Evolutionary conservation across 92 coral and sea anemone species (phyloP).

Genomic region (Epizoanthus illoricatus): DNA sequence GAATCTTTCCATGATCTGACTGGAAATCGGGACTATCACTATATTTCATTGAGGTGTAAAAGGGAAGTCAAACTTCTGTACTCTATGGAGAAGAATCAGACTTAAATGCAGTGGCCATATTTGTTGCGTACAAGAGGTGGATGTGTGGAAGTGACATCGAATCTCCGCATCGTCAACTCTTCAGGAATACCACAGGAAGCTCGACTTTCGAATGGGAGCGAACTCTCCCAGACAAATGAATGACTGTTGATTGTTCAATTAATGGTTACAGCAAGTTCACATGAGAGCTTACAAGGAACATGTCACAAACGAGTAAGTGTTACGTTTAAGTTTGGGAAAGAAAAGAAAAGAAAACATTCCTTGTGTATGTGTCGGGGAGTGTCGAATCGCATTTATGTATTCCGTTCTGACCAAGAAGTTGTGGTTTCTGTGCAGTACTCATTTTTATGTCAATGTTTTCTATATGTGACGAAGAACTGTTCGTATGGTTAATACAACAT

Average conservation of each 20-base stretch:
- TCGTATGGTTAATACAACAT: not conserved
- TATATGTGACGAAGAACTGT: not conserved
- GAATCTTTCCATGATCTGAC: constrained; percentile 26
- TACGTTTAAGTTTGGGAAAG: not conserved
- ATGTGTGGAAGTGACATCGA: constrained; percentile 19
- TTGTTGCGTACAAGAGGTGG: constrained; percentile 5
- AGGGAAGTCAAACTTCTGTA: not conserved
- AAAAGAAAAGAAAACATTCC: not conserved
- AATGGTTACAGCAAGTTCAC: constrained; percentile 28
- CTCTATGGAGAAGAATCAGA: constrained; percentile 4
- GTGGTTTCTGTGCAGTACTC: not conserved
- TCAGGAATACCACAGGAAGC: constrained; percentile 28
- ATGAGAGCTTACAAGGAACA: constrained; percentile 12
- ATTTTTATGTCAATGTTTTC: not conserved
- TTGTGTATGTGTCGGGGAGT: constrained; percentile 23
- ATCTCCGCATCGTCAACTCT: not conserved
- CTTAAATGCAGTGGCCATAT: constrained; percentile 12
- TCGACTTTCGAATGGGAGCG: constrained; percentile 13
- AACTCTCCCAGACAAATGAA: constrained; percentile 21
- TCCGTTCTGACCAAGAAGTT: not conserved
- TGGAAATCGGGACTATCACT: not conserved
- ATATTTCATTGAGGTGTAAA: not conserved
- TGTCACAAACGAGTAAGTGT: constrained; percentile 31
- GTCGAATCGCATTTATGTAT: constrained; percentile 10
- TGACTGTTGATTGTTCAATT: constrained; percentile 18